phyloP scores from a whole-genome alignment of 2,113 vertebrate genomes.

The Ciconia maguari region DNA sequence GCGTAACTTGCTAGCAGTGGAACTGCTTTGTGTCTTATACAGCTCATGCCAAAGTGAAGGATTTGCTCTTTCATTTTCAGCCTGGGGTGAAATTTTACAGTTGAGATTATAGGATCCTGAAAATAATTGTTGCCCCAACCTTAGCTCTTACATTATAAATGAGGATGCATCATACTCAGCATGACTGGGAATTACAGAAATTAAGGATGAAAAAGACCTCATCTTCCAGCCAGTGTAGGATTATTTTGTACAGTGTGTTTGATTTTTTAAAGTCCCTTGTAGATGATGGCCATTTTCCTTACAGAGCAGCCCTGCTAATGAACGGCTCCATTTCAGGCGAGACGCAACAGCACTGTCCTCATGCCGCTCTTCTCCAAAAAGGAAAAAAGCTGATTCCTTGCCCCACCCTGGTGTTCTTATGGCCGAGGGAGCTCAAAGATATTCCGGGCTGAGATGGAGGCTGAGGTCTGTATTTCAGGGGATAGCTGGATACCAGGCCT shows the following conservation, averaged over 20 bases:
- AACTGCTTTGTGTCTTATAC: conserved; percentile 57
- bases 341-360: not conserved
- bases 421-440: not conserved
- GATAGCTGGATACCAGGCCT: not conserved
- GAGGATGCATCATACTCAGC: conserved; percentile 62
- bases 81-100: conserved; percentile 71
- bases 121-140: conserved; percentile 71
- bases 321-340: not conserved
- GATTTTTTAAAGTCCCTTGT: not conserved
- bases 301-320: not conserved
- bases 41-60: conserved; percentile 68
- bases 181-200: conserved; percentile 65
- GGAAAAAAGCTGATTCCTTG: not conserved
- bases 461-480: not conserved
- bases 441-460: not conserved
- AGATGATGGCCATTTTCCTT: conserved; percentile 17
- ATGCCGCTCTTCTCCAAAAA: not conserved
- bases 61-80: conserved; percentile 72
- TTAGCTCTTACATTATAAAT: conserved; percentile 70
- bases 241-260: conserved; percentile 4
- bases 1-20: conserved; percentile 55
- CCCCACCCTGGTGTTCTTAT: not conserved
- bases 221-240: conserved; percentile 33
- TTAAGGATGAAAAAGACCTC: conserved; percentile 65
- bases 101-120: conserved; percentile 69